phyloP scores from a whole-genome alignment of 2,113 vertebrate genomes.

The Aramus guarauna region DNA sequence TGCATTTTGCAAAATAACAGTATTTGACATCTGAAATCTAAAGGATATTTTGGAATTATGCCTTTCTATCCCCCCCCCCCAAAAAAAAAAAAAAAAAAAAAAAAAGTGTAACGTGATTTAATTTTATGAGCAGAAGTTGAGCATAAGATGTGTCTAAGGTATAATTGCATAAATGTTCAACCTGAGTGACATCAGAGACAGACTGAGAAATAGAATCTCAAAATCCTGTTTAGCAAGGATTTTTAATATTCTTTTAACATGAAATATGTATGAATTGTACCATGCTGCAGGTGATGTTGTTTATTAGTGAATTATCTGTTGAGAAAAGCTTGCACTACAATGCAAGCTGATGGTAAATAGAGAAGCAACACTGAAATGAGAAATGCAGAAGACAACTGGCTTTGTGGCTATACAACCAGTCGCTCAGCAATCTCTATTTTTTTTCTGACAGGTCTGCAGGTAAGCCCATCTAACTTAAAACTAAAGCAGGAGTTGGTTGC shows the following conservation, averaged over 20 bases:
- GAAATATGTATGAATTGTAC: neutral
- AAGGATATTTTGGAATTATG: neutral
- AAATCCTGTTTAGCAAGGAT: neutral
- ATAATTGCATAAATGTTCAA: neutral
- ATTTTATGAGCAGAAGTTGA: neutral
- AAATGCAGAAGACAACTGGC: neutral
- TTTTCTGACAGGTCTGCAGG: neutral
- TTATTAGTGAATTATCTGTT: neutral
- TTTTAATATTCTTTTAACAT: neutral
- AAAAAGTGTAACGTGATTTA: neutral
- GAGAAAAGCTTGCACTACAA: neutral
- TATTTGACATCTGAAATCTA: neutral
- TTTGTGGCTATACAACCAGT: neutral
- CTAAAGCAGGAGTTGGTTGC: neutral
- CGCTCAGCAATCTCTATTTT: neutral
- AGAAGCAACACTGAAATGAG: neutral
- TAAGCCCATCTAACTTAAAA: neutral
- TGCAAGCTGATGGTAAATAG: rapidly evolving
- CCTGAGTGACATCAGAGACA: neutral
- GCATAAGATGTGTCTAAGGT: neutral
- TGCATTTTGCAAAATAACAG: neutral
- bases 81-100: neutral
- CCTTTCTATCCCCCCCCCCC: neutral
- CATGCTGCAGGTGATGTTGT: neutral
- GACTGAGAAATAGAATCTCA: neutral